Conservation (phyloP, 2,888 invertebrate genomes). For the Calameuta pallipes region DNA sequence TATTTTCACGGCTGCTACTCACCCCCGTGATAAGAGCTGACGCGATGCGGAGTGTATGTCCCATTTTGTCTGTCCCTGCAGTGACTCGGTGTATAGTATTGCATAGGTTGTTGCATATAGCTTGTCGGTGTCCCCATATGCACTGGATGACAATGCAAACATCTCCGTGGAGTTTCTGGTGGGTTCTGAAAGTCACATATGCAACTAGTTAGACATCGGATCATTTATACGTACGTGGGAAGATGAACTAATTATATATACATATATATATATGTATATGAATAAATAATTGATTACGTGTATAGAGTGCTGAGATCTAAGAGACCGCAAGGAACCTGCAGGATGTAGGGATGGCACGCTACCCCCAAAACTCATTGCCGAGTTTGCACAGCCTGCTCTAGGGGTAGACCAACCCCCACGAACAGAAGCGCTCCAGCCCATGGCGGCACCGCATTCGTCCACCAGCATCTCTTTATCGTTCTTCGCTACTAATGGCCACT, state of each 20-base stretch:
- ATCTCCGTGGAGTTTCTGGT: conserved; percentile 54
- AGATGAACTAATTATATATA: neutral
- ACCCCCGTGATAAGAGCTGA: conserved; percentile 60
- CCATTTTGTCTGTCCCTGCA: conserved; percentile 54
- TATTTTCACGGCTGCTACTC: conserved; percentile 25
- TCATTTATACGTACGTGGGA: neutral
- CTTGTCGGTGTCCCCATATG: conserved; percentile 54
- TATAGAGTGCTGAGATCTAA: conserved; percentile 59
- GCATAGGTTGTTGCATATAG: conserved; percentile 50
- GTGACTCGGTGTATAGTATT: conserved; percentile 60
- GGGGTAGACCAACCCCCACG: conserved; percentile 61
- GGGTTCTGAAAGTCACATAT: conserved; percentile 35
- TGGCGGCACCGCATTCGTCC: conserved; percentile 57
- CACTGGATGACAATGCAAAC: conserved; percentile 59
- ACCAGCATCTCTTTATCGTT: conserved; percentile 49
- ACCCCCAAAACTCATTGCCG: conserved; percentile 61
- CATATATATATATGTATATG: neutral
- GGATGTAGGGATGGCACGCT: conserved; percentile 63
- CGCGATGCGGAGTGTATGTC: conserved; percentile 54
- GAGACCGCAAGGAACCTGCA: conserved; percentile 58
- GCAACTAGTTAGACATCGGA: neutral
- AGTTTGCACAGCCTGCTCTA: conserved; percentile 55
- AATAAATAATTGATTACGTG: conserved; percentile 43
- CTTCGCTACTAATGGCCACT: conserved; percentile 14
- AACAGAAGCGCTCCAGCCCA: conserved; percentile 42